A percentile compares a stretch with the other conserved stretches of the same genome.
Evolutionary conservation across 2,888 invertebrate genomes (phyloP).

Genomic region (Seladonia tumulorum): DNA sequence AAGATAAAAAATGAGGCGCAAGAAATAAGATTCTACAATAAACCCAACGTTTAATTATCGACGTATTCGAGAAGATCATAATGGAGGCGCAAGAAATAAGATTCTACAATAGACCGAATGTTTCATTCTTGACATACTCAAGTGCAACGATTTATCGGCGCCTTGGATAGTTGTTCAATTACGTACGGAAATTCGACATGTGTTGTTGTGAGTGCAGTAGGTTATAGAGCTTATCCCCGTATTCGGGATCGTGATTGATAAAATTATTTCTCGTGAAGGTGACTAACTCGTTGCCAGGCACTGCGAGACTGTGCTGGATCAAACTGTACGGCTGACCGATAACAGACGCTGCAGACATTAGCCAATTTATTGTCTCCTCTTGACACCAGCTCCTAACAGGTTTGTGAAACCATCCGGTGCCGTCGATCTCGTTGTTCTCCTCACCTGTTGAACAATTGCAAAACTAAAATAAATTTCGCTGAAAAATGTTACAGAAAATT

Average conservation of each 20-base stretch:
- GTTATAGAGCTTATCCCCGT: conserved; percentile 79
- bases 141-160: conserved; percentile 12
- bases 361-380: conserved; percentile 87
- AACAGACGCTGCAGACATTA: conserved; percentile 78
- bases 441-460: conserved; percentile 68
- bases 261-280: conserved; percentile 77
- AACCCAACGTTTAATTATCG: background rate
- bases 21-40: conserved; percentile 2
- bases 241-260: conserved; percentile 76
- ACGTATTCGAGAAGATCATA: background rate
- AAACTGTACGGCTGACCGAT: conserved; percentile 78
- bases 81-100: conserved; percentile 7
- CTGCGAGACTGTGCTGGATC: conserved; percentile 78
- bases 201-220: conserved; percentile 76
- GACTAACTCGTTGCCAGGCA: conserved; percentile 78
- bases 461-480: background rate
- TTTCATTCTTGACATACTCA: background rate
- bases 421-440: conserved; percentile 74
- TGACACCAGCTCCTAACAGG: conserved; percentile 86
- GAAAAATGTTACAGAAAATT: background rate
- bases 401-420: conserved; percentile 86
- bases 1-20: background rate
- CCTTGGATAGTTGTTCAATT: background rate
- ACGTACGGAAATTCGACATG: conserved; percentile 75
- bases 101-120: background rate